These are phyloP conservation scores for Micrasema minimum DNA, from an alignment of 1,140 invertebrate species.

Conservation along the genomic window DNA sequence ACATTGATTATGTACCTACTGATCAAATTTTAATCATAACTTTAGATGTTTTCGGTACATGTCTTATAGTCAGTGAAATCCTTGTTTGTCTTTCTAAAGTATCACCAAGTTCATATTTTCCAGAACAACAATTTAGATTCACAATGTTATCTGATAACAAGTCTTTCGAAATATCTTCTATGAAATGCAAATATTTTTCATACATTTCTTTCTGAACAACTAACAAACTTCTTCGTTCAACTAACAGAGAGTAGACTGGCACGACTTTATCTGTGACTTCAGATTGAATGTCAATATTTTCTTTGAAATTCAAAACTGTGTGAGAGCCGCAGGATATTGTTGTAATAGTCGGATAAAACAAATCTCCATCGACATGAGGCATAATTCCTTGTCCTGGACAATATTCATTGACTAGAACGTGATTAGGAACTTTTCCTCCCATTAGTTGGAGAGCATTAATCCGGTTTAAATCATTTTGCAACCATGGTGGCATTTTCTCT, in stretches of 20 bases:
- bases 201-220: slow-evolving; percentile 89
- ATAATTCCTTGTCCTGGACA: slow-evolving; percentile 92
- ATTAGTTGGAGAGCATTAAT: slow-evolving; percentile 81
- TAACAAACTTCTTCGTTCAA: slow-evolving; percentile 90
- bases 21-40: slow-evolving; percentile 69
- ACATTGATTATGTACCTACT: too few species aligned
- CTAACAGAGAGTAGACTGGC: slow-evolving; percentile 73
- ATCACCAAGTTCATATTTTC: slow-evolving; percentile 67
- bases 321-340: slow-evolving; percentile 94
- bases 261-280: slow-evolving; percentile 52
- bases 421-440: slow-evolving; percentile 85
- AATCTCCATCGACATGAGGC: slow-evolving; percentile 93
- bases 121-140: slow-evolving; percentile 75
- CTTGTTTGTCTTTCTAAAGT: slow-evolving; percentile 75
- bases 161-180: slow-evolving; percentile 81
- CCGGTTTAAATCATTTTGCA: slow-evolving; percentile 79
- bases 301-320: slow-evolving; percentile 87
- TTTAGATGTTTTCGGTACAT: slow-evolving; percentile 91
- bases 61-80: slow-evolving; percentile 92
- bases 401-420: slow-evolving; percentile 98
- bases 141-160: slow-evolving; percentile 72
- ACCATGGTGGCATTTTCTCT: slow-evolving; percentile 89
- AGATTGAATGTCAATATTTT: slow-evolving; percentile 57
- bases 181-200: slow-evolving; percentile 88
- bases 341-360: slow-evolving; percentile 93